A percentile compares a stretch with the other conserved stretches of the same genome.
phyloP scores from a whole-genome alignment of 2,888 invertebrate genomes.

The Epirrhoe tristata region DNA sequence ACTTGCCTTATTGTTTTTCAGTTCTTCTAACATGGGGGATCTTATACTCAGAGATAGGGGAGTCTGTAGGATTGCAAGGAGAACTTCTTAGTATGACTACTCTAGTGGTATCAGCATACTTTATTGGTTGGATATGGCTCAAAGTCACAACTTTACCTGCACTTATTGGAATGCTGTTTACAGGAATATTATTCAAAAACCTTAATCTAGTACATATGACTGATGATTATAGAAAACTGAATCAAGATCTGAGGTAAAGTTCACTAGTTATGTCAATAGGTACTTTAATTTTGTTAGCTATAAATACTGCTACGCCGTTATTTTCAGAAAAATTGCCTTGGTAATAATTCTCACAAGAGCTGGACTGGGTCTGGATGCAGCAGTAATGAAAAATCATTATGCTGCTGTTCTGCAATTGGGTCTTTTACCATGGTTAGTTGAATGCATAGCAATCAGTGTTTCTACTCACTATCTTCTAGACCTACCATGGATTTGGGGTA shows the following conservation, averaged over 20 bases:
- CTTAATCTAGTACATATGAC: conserved; percentile 86
- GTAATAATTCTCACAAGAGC: conserved; percentile 94
- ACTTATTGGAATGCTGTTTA: conserved; percentile 90
- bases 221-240: conserved; percentile 86
- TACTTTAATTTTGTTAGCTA: neutral
- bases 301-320: neutral
- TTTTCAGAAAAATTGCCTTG: conserved; percentile 90
- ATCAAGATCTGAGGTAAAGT: conserved; percentile 84
- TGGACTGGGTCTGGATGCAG: conserved; percentile 92
- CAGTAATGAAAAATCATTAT: conserved; percentile 89
- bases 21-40: conserved; percentile 89
- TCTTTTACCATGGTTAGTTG: conserved; percentile 91
- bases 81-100: conserved; percentile 88
- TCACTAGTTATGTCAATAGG: neutral
- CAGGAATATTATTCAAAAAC: conserved; percentile 89
- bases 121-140: conserved; percentile 89
- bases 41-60: conserved; percentile 87
- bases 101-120: conserved; percentile 88
- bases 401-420: conserved; percentile 90
- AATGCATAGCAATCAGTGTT: conserved; percentile 87
- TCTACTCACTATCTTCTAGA: conserved; percentile 88
- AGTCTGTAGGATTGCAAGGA: conserved; percentile 87
- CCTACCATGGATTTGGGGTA: conserved; percentile 92
- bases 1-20: conserved; percentile 51
- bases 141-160: conserved; percentile 90